A percentile compares a stretch with the other conserved stretches of the same genome.
These are phyloP conservation scores for Cephus rjabovi DNA, from an alignment of 2,888 invertebrate species.

Conservation along the genomic window DNA sequence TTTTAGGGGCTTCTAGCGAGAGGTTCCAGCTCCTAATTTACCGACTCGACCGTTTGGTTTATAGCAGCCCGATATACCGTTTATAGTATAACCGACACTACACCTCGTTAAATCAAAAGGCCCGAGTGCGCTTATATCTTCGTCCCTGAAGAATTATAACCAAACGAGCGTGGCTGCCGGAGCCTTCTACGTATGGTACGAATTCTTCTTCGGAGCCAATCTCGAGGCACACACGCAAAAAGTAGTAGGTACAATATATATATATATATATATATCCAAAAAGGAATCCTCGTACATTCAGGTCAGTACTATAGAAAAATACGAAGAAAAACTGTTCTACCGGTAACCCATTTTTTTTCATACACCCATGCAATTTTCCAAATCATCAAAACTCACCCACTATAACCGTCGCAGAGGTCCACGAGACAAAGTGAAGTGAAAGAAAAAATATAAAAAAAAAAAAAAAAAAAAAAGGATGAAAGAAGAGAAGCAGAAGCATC, in stretches of 20 bases:
- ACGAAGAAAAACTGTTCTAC: conserved; percentile 8
- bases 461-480: conserved; percentile 17
- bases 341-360: background rate
- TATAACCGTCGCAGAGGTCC: conserved; percentile 15
- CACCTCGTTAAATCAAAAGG: conserved; percentile 61
- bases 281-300: background rate
- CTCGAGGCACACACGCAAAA: background rate
- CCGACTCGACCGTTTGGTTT: conserved; percentile 59
- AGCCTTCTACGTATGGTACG: background rate
- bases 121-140: conserved; percentile 42
- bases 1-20: conserved; percentile 57
- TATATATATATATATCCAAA: background rate
- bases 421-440: conserved; percentile 25
- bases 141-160: conserved; percentile 50
- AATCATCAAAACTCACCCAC: conserved; percentile 12
- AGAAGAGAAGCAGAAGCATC: conserved; percentile 41
- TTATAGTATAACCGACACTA: conserved; percentile 61
- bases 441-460: conserved; percentile 19
- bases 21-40: conserved; percentile 56
- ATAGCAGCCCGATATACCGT: conserved; percentile 57
- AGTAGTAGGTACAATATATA: background rate
- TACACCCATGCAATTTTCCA: background rate
- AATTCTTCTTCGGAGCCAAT: background rate
- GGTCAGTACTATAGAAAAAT: background rate
- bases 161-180: conserved; percentile 22